Conservation (phyloP, 2,797 vertebrate species). For the Lagocephalus sceleratus region DNA sequence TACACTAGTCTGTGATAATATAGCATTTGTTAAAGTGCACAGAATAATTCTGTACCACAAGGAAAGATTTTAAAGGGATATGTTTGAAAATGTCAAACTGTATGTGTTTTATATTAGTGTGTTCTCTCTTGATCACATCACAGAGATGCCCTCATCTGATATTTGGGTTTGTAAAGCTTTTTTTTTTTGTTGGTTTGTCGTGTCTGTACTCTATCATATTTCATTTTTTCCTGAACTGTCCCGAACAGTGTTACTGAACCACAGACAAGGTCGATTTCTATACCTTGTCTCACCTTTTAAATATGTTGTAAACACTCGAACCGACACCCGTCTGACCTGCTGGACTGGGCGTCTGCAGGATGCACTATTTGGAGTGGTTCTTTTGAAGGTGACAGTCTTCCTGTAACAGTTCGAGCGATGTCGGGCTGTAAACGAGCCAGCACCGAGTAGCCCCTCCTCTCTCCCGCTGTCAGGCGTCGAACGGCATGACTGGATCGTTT, state of each 20-base stretch:
- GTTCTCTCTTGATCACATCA: constrained; percentile 70
- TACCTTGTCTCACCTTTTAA: constrained; percentile 17
- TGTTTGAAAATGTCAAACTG: constrained; percentile 44
- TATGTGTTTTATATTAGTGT: constrained; percentile 67
- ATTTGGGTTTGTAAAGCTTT: constrained; percentile 65
- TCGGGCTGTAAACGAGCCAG: constrained; percentile 20
- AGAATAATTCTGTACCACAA: constrained; percentile 12
- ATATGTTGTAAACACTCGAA: constrained; percentile 9
- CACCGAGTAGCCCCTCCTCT: constrained; percentile 33
- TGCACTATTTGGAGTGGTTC: constrained; percentile 5
- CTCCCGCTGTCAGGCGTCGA: constrained; percentile 39
- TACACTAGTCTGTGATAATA: constrained; percentile 32
- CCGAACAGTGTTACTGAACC: constrained; percentile 39
- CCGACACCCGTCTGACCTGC: constrained; percentile 5
- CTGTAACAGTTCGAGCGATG: constrained; percentile 3
- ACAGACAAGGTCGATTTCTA: constrained; percentile 18
- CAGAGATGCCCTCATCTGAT: constrained; percentile 63
- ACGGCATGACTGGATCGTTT: constrained; percentile 54
- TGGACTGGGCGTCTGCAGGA: constrained; percentile 25
- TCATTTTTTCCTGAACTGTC: constrained; percentile 16
- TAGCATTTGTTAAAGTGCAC: constrained; percentile 28
- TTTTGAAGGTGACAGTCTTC: background rate
- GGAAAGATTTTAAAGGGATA: constrained; percentile 21
- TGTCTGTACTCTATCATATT: constrained; percentile 40
- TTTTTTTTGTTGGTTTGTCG: constrained; percentile 47